Evolutionary conservation across 2,797 vertebrate genomes (phyloP).

Genomic region (Bradypodion ventrale): DNA sequence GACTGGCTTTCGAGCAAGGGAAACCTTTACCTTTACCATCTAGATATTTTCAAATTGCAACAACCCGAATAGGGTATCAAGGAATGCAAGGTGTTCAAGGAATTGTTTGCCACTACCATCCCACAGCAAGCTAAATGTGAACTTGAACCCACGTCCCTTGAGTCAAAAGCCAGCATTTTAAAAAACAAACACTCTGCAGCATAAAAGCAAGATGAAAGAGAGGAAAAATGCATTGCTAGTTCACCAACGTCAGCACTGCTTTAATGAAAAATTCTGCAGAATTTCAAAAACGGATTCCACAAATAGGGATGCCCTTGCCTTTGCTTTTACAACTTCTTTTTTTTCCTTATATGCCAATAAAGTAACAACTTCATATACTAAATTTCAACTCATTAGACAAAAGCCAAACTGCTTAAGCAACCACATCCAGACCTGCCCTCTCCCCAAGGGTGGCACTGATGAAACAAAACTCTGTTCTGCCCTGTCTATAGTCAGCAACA

Average conservation of each 20-base stretch:
- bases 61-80: no score
- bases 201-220: background rate
- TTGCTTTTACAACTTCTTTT: background rate
- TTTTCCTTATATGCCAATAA: background rate
- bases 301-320: background rate
- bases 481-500: background rate
- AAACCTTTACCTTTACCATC: no score
- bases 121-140: no score
- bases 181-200: background rate
- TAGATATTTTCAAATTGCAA: no score
- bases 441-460: background rate
- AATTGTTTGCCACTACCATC: no score
- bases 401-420: background rate
- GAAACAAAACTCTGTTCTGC: background rate
- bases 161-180: background rate
- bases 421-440: background rate
- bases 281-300: background rate
- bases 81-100: no score
- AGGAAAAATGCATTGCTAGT: constrained; percentile 4
- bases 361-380: background rate
- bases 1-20: no score
- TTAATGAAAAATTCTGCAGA: background rate
- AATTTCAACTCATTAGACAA: background rate
- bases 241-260: background rate
- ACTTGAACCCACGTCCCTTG: no score